Evolutionary conservation across 2,113 vertebrate species (phyloP).

Genomic region (Nerophis lumbriciformis): DNA sequence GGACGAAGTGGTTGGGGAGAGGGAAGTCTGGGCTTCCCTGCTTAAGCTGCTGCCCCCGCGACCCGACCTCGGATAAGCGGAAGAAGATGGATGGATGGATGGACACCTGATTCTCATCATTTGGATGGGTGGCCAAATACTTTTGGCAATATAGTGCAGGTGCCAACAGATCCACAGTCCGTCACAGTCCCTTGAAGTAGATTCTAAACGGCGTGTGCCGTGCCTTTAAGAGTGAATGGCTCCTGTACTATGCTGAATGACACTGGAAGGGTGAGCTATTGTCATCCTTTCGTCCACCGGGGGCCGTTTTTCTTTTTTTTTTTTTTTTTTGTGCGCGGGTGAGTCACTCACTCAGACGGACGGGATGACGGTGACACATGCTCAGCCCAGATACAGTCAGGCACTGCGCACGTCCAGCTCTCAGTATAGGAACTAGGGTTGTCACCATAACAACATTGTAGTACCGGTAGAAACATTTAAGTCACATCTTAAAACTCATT

Average conservation of each 20-base stretch:
- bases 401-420: constrained; percentile 35
- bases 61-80: too few relatives aligned
- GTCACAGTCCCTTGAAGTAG: constrained; percentile 56
- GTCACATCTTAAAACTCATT: too few relatives aligned
- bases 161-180: constrained; percentile 53
- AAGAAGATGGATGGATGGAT: too few relatives aligned
- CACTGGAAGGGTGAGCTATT: constrained; percentile 59
- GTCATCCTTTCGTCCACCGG: constrained; percentile 50
- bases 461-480: too few relatives aligned
- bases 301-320: constrained; percentile 30
- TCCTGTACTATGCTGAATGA: constrained; percentile 56
- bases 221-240: constrained; percentile 70
- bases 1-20: too few relatives aligned
- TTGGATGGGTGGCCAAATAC: not conserved
- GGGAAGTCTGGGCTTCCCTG: too few relatives aligned
- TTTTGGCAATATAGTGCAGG: constrained; percentile 21
- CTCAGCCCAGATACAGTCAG: constrained; percentile 20
- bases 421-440: not conserved
- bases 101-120: too few relatives aligned
- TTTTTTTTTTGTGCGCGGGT: not conserved
- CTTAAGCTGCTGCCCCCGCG: too few relatives aligned
- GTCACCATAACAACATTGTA: too few relatives aligned
- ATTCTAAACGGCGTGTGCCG: constrained; percentile 43
- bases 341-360: constrained; percentile 49
- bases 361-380: constrained; percentile 32